These are phyloP conservation scores for Oppia nitens DNA, from an alignment of 1,140 invertebrate genomes.

Conservation along the genomic window DNA sequence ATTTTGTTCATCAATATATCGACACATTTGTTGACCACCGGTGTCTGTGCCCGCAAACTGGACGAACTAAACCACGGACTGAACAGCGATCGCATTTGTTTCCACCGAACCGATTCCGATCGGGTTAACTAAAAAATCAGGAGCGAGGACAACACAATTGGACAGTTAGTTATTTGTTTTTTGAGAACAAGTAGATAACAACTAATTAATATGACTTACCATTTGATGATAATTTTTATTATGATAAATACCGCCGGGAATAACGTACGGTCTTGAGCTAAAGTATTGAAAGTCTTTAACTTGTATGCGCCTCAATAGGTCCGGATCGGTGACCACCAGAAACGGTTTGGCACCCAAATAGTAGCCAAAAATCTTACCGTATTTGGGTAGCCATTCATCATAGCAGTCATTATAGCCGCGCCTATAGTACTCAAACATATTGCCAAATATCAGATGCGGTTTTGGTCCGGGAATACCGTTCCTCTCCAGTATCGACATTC, in stretches of 20 bases:
- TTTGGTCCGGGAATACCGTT: conserved; percentile 25
- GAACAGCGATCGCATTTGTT: conserved; percentile 32
- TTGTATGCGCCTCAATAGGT: conserved; percentile 27
- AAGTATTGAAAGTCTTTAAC: conserved; percentile 28
- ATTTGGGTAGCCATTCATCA: conserved; percentile 25
- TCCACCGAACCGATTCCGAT: conserved; percentile 28
- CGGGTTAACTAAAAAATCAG: conserved; percentile 20
- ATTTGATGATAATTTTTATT: conserved; percentile 4
- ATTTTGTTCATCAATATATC: conserved; percentile 23
- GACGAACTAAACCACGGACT: conserved; percentile 35
- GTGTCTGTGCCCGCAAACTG: conserved; percentile 32
- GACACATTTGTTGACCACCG: conserved; percentile 26
- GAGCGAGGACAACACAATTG: too few relatives aligned
- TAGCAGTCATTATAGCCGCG: conserved; percentile 20
- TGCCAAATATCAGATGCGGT: conserved; percentile 27
- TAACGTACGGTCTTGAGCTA: conserved; percentile 20
- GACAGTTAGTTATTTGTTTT: too few relatives aligned
- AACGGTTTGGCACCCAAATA: conserved; percentile 25
- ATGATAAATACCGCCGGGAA: neutral
- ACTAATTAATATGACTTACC: too few relatives aligned
- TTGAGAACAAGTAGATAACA: too few relatives aligned
- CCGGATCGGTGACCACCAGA: conserved; percentile 26
- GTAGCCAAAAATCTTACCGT: conserved; percentile 28
- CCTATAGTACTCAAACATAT: conserved; percentile 16
- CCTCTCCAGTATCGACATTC: conserved; percentile 3